phyloP scores from a whole-genome alignment of 1,140 invertebrate species.

The Drosophila novamexicana region DNA sequence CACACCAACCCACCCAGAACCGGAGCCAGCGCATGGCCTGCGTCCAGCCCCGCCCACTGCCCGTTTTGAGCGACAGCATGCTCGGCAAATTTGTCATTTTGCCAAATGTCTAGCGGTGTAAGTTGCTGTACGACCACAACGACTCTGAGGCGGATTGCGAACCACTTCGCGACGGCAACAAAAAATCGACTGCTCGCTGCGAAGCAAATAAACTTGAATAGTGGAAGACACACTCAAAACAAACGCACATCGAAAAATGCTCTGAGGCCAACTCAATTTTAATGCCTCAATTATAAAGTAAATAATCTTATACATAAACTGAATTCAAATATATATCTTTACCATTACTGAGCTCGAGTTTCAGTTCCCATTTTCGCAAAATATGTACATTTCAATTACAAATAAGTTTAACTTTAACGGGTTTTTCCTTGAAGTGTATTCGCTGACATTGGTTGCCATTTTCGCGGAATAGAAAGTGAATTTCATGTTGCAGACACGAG shows the following conservation, averaged over 20 bases:
- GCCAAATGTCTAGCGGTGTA: constrained; percentile 72
- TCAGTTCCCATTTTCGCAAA: too few relatives aligned
- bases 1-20: neutral
- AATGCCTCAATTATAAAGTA: too few relatives aligned
- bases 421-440: constrained; percentile 24
- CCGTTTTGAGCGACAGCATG: constrained; percentile 58
- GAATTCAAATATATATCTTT: too few relatives aligned
- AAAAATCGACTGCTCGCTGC: constrained; percentile 16
- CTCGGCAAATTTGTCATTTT: constrained; percentile 82
- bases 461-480: constrained; percentile 30
- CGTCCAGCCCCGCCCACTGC: constrained; percentile 29
- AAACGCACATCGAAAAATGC: neutral
- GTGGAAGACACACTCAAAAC: constrained; percentile 6
- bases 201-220: constrained; percentile 30
- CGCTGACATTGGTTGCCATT: constrained; percentile 49
- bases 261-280: too few relatives aligned
- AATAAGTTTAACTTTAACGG: too few relatives aligned
- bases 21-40: neutral
- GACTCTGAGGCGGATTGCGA: constrained; percentile 29
- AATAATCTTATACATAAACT: too few relatives aligned
- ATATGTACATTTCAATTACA: too few relatives aligned
- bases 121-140: constrained; percentile 56
- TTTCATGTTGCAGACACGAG: constrained; percentile 55
- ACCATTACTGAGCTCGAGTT: too few relatives aligned
- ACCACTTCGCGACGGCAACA: constrained; percentile 26